Evolutionary conservation across 2,113 vertebrate genomes (phyloP).

Genomic region (Bombycilla garrulus): DNA sequence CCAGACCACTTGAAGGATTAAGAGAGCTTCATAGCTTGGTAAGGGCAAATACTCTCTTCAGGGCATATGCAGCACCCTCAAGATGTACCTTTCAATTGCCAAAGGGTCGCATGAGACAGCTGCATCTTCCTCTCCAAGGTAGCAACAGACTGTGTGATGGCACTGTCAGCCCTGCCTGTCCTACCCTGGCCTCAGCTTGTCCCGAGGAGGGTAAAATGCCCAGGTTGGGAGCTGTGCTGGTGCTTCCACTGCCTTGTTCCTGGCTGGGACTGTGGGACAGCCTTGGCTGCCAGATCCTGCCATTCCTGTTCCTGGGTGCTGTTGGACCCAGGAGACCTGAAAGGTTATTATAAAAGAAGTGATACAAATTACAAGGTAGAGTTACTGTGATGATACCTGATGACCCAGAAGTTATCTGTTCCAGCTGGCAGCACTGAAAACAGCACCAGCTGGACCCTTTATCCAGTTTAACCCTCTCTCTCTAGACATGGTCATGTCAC

Average conservation of each 20-base stretch:
- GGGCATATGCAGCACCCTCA: not conserved
- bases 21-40: not conserved
- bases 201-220: no score
- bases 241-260: no score
- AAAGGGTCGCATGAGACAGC: not conserved
- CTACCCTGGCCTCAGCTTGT: not conserved
- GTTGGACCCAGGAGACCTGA: not conserved
- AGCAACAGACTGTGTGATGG: not conserved
- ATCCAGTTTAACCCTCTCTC: not conserved
- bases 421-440: not conserved
- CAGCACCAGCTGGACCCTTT: not conserved
- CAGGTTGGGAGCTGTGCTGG: not conserved
- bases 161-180: not conserved
- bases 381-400: not conserved
- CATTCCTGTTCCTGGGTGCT: rapidly evolving
- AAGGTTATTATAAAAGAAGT: not conserved
- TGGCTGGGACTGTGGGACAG: not conserved
- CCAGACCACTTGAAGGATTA: not conserved
- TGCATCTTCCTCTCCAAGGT: not conserved
- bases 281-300: no score
- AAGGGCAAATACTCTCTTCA: not conserved
- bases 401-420: not conserved
- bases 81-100: not conserved
- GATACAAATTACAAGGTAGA: not conserved
- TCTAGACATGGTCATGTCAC: no score